These are phyloP conservation scores for Heliconius melpomene DNA, from an alignment of 1,140 invertebrate genomes.

Conservation along the genomic window DNA sequence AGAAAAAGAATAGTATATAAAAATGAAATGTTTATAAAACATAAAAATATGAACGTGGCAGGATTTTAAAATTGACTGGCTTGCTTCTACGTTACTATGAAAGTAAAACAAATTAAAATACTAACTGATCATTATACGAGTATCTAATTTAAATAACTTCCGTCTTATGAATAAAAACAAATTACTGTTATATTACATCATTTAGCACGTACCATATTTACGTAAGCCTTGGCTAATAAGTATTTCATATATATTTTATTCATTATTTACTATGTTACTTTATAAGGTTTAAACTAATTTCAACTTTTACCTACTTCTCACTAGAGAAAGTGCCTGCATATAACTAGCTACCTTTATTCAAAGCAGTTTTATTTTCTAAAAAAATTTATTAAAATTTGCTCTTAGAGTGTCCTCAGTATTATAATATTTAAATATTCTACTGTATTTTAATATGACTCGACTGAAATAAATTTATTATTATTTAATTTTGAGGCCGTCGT, in stretches of 20 bases:
- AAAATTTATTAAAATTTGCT: background rate
- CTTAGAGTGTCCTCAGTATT: background rate
- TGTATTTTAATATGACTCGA: background rate
- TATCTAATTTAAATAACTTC: background rate
- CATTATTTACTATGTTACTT: background rate
- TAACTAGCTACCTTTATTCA: background rate
- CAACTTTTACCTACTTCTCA: background rate
- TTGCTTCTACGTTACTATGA: background rate
- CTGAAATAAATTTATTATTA: too few relatives aligned
- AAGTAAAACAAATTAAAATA: background rate
- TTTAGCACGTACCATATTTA: background rate
- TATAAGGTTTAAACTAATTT: background rate
- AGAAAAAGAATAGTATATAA: too few relatives aligned
- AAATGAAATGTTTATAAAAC: too few relatives aligned
- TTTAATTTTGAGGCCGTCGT: too few relatives aligned
- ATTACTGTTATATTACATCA: background rate
- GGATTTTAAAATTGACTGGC: too few relatives aligned
- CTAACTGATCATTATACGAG: too few relatives aligned
- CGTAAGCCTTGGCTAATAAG: background rate
- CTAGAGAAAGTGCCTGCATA: background rate
- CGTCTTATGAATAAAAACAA: background rate
- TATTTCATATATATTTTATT: background rate
- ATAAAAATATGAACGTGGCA: too few relatives aligned
- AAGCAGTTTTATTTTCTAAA: background rate
- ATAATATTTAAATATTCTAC: background rate